Base-by-base conservation (phyloP, 2,797 vertebrate species). In the Philypnodon macrostomus region DNA sequence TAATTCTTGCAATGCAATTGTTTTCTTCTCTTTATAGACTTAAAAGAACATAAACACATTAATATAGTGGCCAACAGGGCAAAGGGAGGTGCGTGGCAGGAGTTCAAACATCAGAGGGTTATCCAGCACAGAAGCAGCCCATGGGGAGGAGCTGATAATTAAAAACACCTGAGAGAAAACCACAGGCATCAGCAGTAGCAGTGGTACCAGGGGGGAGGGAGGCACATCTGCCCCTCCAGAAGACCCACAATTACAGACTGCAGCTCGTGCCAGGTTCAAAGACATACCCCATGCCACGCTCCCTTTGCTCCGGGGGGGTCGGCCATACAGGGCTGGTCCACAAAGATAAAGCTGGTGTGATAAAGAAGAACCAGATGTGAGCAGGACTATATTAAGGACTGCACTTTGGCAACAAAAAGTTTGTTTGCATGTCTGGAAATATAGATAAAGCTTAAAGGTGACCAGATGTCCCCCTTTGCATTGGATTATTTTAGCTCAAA, bases 201-300 rank as follows among this genome's bases (percentile, higher is more conserved):
- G 71, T 62, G 32, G 15, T 39, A 0, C 74, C 47, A 32, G 61
- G 31, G 39, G 52, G 49, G 47, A 59, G 12, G 5, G 51, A 16
- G 12, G 17, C 48, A 29, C 60, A 62, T 60, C 67, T 62, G 66
- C 63, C 33, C 32, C n/a, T 19, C 18, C 40, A 7, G 33, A 21
- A 26, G 49, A n/a, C 68, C 57, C 23, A 49, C 54, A 77, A 75
- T 76, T 70, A 79, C 50, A 63, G 74, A 45, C 62, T 24, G 19
- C 11, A 35, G 63, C 40, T n/a, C 34, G 35, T 55, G 53, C 42
- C 58, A 37, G 70, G 75, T 81, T 82, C 77, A 86, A 80, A 86
- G 75, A 36, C 63, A 39, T n/a, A 44, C 47, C 53, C 58, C 66
- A 63, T 56, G 61, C 58, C 67, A 46, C 40, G 9, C 42, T 57